Evolutionary conservation across 2,797 vertebrate species (phyloP), one percentile per base, ranked within the genome.

Genomic region (Aeoliscus strigatus): DNA sequence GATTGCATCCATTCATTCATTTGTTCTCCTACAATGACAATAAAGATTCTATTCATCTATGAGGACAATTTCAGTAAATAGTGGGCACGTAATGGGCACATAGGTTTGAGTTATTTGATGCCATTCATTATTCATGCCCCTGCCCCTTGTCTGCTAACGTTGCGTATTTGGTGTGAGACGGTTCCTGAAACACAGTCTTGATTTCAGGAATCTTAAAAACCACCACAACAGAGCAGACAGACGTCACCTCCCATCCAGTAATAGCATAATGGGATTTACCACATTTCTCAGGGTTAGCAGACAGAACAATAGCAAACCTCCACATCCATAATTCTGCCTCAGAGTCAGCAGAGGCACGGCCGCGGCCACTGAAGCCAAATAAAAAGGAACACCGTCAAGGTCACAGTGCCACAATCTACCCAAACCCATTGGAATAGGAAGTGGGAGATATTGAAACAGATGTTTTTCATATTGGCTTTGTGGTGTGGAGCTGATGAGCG

Each of bases 361-460:
- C 2, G 27, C 28, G 45, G 44, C 57, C 55, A 28, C 66, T 39
- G 46, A 65, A 56, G 66, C 23, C 45, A 69, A 70, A 73, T 62
- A 68, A 79, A 80, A 84, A 43, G 39, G 61, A 82, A 73, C 32
- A 30, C 64, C 14, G 38, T 83, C 78, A 80, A 78, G 77, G 72
- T 80, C 74, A 71, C 76, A 26, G 61, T 77, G 80, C 73, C 78
- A 79, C 75, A 80, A 75, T 81, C 78, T 75, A 70, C 71, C 74
- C 62, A 65, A 73, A 65, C 60, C 46, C 74, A 64, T 71, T 73
- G 52, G 70, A 51, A 59, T 75, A 70, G 84, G 75, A 82, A 85
- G 77, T 70, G 63, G 65, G 77, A 76, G 66, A 82, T 85, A 79
- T 84, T 83, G 76, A 86, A 87, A 86, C 83, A 87, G 80, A 86